These are phyloP conservation scores for Antedon mediterranea DNA, from an alignment of 53 echinoderm and acorn worm species.

Conservation along the genomic window DNA sequence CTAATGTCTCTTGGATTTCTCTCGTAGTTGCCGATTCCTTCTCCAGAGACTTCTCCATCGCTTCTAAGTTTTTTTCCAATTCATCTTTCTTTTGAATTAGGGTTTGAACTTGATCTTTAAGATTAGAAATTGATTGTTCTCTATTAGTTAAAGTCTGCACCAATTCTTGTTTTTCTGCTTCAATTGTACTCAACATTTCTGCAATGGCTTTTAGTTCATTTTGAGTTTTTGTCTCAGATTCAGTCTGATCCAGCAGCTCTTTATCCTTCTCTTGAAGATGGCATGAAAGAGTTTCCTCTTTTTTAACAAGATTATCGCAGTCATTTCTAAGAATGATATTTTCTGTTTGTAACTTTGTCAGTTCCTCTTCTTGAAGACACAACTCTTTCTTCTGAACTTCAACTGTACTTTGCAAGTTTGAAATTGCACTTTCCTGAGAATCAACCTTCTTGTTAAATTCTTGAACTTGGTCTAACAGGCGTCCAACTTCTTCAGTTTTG, in stretches of 20 bases:
- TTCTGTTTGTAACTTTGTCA: background rate
- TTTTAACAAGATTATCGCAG: background rate
- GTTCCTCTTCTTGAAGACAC: slow-evolving; percentile 24
- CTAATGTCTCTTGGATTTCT: slow-evolving; percentile 39
- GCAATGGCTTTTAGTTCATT: slow-evolving; percentile 10
- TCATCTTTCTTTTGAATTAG: slow-evolving; percentile 14
- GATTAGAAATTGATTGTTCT: slow-evolving; percentile 10
- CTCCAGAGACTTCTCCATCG: slow-evolving; percentile 12
- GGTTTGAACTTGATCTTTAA: slow-evolving; percentile 10
- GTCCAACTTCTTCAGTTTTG: slow-evolving; percentile 5
- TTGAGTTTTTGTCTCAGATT: slow-evolving; percentile 1
- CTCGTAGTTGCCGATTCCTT: slow-evolving; percentile 24
- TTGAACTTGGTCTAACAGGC: slow-evolving; percentile 1
- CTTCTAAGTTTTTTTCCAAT: slow-evolving; percentile 7
- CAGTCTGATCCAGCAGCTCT: slow-evolving; percentile 8
- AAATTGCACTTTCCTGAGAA: background rate
- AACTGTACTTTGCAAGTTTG: background rate
- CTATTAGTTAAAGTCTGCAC: slow-evolving; percentile 4
- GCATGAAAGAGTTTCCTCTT: background rate
- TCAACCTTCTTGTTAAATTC: background rate
- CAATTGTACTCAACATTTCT: slow-evolving; percentile 1
- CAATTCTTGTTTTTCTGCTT: slow-evolving; percentile 4
- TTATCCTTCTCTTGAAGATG: slow-evolving; percentile 2
- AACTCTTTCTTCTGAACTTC: slow-evolving; percentile 13
- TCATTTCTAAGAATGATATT: background rate